These are phyloP conservation scores for Cherax destructor DNA, from an alignment of 1,140 invertebrate species.

Conservation along the genomic window DNA sequence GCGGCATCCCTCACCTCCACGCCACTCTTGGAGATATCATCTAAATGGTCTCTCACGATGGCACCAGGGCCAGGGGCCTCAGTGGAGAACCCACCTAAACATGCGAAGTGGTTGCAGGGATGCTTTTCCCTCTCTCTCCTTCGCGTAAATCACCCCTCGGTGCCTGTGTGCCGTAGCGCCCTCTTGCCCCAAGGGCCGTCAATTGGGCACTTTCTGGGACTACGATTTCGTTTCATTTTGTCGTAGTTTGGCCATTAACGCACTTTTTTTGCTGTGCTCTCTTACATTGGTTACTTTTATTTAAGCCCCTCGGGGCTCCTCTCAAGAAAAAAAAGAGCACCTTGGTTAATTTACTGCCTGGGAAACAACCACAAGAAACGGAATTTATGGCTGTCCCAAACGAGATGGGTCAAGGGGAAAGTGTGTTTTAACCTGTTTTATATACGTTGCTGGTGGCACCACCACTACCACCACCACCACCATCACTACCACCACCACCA, in stretches of 20 bases:
- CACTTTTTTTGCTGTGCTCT: not conserved
- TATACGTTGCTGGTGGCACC: not conserved
- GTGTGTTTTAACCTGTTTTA: not conserved
- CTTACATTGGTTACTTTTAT: slow-evolving; percentile 13
- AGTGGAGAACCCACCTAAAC: not conserved
- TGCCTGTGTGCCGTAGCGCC: not conserved
- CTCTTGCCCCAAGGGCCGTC: slow-evolving; percentile 20
- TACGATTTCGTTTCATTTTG: slow-evolving; percentile 65
- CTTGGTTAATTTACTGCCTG: not conserved
- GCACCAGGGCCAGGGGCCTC: slow-evolving; percentile 20
- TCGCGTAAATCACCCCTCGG: not conserved
- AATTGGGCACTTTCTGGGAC: slow-evolving; percentile 58
- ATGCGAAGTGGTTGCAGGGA: not conserved
- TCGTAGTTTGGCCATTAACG: slow-evolving; percentile 59
- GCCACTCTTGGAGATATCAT: slow-evolving; percentile 57
- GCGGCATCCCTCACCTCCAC: slow-evolving; percentile 26
- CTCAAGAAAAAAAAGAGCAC: not conserved
- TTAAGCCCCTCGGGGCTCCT: not conserved
- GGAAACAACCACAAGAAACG: slow-evolving; percentile 2
- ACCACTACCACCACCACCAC: not conserved
- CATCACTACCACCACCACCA: not conserved
- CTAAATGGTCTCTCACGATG: slow-evolving; percentile 57
- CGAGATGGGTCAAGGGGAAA: slow-evolving; percentile 1
- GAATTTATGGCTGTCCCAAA: slow-evolving; percentile 1
- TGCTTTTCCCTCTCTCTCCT: not conserved